Evolutionary conservation across 2,113 vertebrate species (phyloP).

Genomic region (Phoxinus phoxinus): DNA sequence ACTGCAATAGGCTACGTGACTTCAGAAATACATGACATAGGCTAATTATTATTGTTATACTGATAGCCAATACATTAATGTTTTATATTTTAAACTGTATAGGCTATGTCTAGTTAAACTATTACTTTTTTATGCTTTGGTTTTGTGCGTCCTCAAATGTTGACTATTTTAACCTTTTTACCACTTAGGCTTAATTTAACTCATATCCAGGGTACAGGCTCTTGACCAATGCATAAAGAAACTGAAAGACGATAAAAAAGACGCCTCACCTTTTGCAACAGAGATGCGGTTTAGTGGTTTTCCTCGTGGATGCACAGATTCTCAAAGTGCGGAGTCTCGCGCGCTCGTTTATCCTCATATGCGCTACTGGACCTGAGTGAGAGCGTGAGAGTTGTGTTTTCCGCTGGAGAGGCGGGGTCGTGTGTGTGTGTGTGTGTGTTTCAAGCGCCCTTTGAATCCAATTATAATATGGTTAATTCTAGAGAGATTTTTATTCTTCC

Average conservation of each 20-base stretch:
- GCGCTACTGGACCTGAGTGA: conserved; percentile 6
- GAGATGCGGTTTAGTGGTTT: not conserved
- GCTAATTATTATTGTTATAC: not conserved
- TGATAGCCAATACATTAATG: not conserved
- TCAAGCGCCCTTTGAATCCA: not conserved
- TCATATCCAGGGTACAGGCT: not conserved
- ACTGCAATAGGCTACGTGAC: not conserved
- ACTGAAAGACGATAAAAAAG: not conserved
- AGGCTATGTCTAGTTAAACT: not conserved
- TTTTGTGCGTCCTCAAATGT: not conserved
- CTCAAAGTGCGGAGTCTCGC: not conserved
- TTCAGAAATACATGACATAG: not conserved
- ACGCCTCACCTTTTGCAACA: not conserved
- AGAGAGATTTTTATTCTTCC: not conserved
- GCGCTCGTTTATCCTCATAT: not conserved
- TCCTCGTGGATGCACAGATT: not conserved
- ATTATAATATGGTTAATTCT: not conserved
- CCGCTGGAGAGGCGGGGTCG: not conserved
- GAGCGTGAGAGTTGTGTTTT: not conserved
- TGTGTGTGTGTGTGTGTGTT: not conserved
- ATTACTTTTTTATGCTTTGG: not conserved
- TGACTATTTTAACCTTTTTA: not conserved
- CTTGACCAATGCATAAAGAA: not conserved
- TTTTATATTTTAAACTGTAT: not conserved
- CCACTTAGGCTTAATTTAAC: not conserved